Percentiles rank a stretch among this genome's conserved stretches.
Evolutionary conservation across 2,797 vertebrate genomes (phyloP).

Genomic region (Botia kubotai): DNA sequence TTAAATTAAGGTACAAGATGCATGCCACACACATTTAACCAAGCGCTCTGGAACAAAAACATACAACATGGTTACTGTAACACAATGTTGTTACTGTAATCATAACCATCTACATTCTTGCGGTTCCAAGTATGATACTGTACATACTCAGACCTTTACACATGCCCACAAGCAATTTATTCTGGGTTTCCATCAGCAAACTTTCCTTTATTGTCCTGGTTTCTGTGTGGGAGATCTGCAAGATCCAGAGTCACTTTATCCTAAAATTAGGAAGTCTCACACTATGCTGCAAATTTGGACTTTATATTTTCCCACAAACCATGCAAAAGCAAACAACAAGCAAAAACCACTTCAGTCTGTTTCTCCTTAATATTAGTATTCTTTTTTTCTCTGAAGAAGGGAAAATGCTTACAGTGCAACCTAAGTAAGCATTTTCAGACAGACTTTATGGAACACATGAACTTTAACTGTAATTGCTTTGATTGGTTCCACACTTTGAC

Average conservation of each 20-base stretch:
- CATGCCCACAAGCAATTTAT: conserved; percentile 13
- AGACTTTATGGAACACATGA: conserved; percentile 63
- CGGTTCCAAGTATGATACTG: conserved; percentile 17
- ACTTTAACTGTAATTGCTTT: conserved; percentile 66
- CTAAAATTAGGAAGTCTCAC: conserved; percentile 20
- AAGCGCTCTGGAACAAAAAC: conserved; percentile 8
- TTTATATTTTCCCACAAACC: conserved; percentile 32
- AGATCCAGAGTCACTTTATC: conserved; percentile 20
- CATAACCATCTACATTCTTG: background rate
- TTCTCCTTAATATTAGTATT: conserved; percentile 68
- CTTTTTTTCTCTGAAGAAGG: conserved; percentile 38
- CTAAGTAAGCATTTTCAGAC: conserved; percentile 69
- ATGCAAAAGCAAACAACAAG: background rate
- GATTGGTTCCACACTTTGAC: conserved; percentile 59
- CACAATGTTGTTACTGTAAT: conserved; percentile 9
- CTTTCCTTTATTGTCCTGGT: conserved; percentile 21
- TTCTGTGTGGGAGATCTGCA: conserved; percentile 2
- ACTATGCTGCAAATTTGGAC: conserved; percentile 14
- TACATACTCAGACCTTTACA: conserved; percentile 6
- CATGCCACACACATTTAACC: conserved; percentile 19
- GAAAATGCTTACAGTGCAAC: conserved; percentile 68
- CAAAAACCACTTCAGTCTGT: conserved; percentile 68
- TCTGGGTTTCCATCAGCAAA: conserved; percentile 26
- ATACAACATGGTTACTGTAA: background rate
- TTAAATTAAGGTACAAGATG: background rate